These are phyloP conservation scores for Philotrypesis tridentata DNA, from an alignment of 1,140 invertebrate genomes.

Conservation along the genomic window DNA sequence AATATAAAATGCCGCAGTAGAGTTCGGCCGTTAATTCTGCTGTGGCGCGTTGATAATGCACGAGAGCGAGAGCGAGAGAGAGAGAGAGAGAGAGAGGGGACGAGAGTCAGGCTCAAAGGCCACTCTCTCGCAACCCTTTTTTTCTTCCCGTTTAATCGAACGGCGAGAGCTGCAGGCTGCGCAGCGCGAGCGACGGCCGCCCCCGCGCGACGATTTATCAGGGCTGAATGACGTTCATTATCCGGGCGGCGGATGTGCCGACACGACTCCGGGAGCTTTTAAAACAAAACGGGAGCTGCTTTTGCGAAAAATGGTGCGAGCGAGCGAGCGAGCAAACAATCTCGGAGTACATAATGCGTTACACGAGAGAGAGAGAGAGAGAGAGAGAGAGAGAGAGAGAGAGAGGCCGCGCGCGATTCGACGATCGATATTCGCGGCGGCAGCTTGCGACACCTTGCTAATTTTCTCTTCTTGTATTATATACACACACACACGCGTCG, in stretches of 20 bases:
- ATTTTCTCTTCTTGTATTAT: too few relatives aligned
- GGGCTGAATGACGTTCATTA: constrained; percentile 43
- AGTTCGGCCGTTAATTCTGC: not conserved
- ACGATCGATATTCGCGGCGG: constrained; percentile 10
- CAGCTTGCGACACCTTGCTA: too few relatives aligned
- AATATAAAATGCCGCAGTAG: not conserved
- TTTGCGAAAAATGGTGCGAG: constrained; percentile 28
- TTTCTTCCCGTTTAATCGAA: constrained; percentile 26
- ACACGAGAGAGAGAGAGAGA: too few relatives aligned
- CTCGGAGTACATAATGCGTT: constrained; percentile 9
- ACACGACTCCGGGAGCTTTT: not conserved
- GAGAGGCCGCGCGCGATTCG: too few relatives aligned
- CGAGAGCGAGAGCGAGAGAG: not conserved
- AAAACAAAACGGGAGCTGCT: not conserved
- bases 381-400: too few relatives aligned
- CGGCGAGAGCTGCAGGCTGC: not conserved
- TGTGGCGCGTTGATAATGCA: not conserved
- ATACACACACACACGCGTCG: too few relatives aligned
- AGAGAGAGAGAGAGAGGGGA: too few relatives aligned
- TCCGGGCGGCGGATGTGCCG: constrained; percentile 10
- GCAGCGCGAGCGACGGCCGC: too few relatives aligned
- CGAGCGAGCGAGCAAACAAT: constrained; percentile 1
- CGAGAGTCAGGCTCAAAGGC: not conserved
- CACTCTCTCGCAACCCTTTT: not conserved
- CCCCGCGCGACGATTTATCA: constrained; percentile 43